A percentile compares a stretch with the other conserved stretches of the same genome.
These are phyloP conservation scores for Drosophila merina DNA, from an alignment of 2,888 invertebrate genomes.

Conservation along the genomic window DNA sequence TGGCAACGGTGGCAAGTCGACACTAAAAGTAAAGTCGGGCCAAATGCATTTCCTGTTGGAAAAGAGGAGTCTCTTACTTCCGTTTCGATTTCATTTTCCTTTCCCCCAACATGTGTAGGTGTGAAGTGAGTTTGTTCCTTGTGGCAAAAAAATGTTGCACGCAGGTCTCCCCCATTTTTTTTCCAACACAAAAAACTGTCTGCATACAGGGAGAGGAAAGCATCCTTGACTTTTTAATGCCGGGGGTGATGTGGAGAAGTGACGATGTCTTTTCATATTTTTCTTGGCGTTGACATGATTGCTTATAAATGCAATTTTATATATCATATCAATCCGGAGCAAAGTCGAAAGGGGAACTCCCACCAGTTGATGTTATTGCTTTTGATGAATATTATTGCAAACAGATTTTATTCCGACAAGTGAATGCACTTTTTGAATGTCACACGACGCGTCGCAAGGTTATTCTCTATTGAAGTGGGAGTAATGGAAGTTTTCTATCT, in stretches of 20 bases:
- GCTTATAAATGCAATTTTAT: slow-evolving; percentile 75
- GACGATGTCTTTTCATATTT: slow-evolving; percentile 59
- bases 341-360: background rate
- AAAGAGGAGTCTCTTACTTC: slow-evolving; percentile 52
- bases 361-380: slow-evolving; percentile 42
- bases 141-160: slow-evolving; percentile 36
- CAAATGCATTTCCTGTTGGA: slow-evolving; percentile 69
- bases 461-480: background rate
- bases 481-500: slow-evolving; percentile 8
- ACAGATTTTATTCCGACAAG: slow-evolving; percentile 60
- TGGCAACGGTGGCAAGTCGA: slow-evolving; percentile 26
- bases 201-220: slow-evolving; percentile 16
- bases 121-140: slow-evolving; percentile 68
- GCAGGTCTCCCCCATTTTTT: slow-evolving; percentile 16
- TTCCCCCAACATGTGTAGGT: slow-evolving; percentile 54
- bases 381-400: slow-evolving; percentile 74
- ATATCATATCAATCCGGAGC: slow-evolving; percentile 56
- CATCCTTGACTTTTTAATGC: background rate
- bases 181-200: background rate
- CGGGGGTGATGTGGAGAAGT: slow-evolving; percentile 2
- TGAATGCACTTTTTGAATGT: slow-evolving; percentile 58
- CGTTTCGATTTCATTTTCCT: slow-evolving; percentile 62
- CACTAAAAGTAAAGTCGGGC: slow-evolving; percentile 46
- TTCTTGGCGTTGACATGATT: slow-evolving; percentile 74
- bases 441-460: slow-evolving; percentile 2